Base-by-base conservation (phyloP, 2,797 vertebrate genomes). In the Syndactyla subalaris region DNA sequence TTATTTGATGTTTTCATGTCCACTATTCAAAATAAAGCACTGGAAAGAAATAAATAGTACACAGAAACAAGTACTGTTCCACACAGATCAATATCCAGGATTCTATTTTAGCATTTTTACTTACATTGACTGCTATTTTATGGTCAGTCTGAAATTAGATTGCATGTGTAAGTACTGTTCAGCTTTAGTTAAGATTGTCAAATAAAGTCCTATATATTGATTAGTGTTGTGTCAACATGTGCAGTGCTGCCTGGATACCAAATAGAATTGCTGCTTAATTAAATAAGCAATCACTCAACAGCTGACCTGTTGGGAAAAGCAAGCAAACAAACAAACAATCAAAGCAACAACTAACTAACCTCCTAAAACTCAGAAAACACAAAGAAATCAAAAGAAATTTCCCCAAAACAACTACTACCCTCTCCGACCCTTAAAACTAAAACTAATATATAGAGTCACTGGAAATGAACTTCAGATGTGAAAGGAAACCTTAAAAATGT, bases 321-420 rank as follows among this genome's bases (percentile, higher is more conserved):
- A 83, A 57, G 32, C 20, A 52, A 83, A 26, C 16, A 48, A 66
- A 46, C 62, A 63, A 43, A 32, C 20, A 68, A 81, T 52, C 20
- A n/a, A 24, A 32, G 29, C 51, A 54, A n/a, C 14, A 2, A 39
- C 1, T 30, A 63, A 45, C 17, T 27, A 59, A 12, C 30, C 21
- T 52, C 17, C 6, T 39, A 61, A 91, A 86, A 39, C 8, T 51
- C 23, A 74, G 23, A 27, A 73, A 87, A 59, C 38, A 52, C 14
- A 88, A 36, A 2, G n/a, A 86, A 80, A 71, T 12, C 6, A 21
- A 41, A 74, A 78, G 30, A 71, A 36, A 58, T 32, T 5, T 4
- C 21, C 24, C 23, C 3, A 3, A 52, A 88, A 29, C 3, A 80
- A 5, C 7, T 43, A 2, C 5, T 30, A 3, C 14, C 16, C 1